A percentile compares a stretch with the other conserved stretches of the same genome.
These are phyloP conservation scores for Nettapus auritus DNA, from an alignment of 2,113 vertebrate genomes.

Conservation along the genomic window DNA sequence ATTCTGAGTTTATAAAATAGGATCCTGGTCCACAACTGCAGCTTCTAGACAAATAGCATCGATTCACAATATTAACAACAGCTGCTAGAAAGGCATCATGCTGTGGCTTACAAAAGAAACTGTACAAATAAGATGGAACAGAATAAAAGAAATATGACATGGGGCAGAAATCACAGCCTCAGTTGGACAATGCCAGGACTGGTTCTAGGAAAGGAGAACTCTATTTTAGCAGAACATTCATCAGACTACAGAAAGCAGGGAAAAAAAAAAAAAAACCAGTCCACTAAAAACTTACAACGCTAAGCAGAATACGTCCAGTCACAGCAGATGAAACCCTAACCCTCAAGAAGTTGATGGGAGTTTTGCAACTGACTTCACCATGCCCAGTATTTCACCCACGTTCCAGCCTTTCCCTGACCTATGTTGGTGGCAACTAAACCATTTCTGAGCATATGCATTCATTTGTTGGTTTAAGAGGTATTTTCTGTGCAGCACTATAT, in stretches of 20 bases:
- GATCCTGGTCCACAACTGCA: conserved; percentile 4
- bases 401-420: background rate
- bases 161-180: conserved; percentile 28
- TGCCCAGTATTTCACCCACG: background rate
- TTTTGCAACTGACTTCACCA: background rate
- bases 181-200: background rate
- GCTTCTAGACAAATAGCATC: conserved; percentile 60
- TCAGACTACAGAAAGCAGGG: background rate
- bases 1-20: conserved; percentile 10
- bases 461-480: background rate
- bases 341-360: background rate
- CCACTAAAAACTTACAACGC: background rate
- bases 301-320: background rate
- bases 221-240: background rate
- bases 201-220: conserved; percentile 21
- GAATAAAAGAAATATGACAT: conserved; percentile 20
- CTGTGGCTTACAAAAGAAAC: conserved; percentile 52
- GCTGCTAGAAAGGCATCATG: conserved; percentile 40
- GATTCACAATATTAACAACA: conserved; percentile 47
- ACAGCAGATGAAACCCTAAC: background rate
- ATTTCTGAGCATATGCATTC: background rate
- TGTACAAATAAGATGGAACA: conserved; percentile 34
- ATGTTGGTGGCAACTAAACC: background rate
- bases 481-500: background rate
- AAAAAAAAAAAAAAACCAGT: background rate